Percentiles rank a stretch among this genome's conserved stretches.
phyloP scores from a whole-genome alignment of 2,113 vertebrate genomes.

The Promerops cafer region DNA sequence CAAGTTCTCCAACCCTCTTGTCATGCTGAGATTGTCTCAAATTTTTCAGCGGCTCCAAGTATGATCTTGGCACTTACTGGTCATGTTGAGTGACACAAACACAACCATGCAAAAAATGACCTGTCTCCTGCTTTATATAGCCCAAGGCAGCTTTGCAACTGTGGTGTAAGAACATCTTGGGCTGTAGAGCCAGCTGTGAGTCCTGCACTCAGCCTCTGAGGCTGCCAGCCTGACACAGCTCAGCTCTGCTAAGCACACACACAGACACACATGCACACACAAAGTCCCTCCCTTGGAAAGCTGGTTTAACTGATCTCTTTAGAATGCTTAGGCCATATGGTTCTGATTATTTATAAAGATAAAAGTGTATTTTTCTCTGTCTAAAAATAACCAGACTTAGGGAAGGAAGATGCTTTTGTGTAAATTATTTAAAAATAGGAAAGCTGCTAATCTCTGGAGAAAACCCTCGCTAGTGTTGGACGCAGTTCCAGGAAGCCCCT shows the following conservation, averaged over 20 bases:
- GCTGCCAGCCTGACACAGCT: neutral
- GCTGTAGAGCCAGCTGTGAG: neutral
- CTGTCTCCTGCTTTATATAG: neutral
- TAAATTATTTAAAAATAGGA: conserved; percentile 38
- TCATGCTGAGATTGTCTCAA: neutral
- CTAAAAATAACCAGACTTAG: conserved; percentile 19
- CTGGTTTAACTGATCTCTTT: neutral
- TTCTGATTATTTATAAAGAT: conserved; percentile 57
- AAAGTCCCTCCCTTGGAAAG: neutral
- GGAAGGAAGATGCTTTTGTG: conserved; percentile 22
- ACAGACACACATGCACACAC: neutral
- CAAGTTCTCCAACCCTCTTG: neutral
- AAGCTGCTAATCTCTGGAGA: conserved; percentile 33
- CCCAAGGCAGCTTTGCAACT: neutral
- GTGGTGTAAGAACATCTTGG: neutral
- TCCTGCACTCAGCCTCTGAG: neutral
- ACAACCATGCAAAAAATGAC: neutral
- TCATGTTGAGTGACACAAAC: neutral
- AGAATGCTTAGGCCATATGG: conserved; percentile 30
- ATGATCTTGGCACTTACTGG: neutral
- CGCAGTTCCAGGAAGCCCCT: fast-evolving
- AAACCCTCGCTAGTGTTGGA: neutral
- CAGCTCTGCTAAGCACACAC: neutral
- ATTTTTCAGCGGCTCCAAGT: neutral
- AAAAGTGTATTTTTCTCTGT: neutral